phyloP scores from a whole-genome alignment of 2,797 vertebrate species.

The Pantherophis alleghaniensis region DNA sequence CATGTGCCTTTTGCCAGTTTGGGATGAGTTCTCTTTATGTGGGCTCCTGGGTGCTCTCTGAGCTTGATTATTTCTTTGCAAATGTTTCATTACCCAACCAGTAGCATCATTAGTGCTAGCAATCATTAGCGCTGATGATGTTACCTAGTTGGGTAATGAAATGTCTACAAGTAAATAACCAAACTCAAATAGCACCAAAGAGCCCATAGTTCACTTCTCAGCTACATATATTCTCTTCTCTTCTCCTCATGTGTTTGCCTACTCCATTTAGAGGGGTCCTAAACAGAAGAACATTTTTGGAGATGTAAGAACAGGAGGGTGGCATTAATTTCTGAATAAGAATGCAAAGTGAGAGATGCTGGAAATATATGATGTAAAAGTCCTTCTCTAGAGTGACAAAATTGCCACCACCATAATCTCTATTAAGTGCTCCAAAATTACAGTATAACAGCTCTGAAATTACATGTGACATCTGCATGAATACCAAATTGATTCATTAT shows the following conservation, averaged over 20 bases:
- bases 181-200: not conserved
- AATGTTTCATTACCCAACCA: not conserved
- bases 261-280: not conserved
- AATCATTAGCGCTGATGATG: not conserved
- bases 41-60: not conserved
- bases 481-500: conserved; percentile 68
- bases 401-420: conserved; percentile 57
- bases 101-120: not conserved
- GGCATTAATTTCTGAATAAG: conserved; percentile 11
- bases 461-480: conserved; percentile 69
- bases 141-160: not conserved
- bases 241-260: not conserved
- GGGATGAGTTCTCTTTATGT: not conserved
- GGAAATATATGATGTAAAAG: conserved; percentile 44
- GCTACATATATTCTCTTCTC: not conserved
- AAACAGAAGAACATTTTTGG: not conserved
- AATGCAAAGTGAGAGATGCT: conserved; percentile 37
- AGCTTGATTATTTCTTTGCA: not conserved
- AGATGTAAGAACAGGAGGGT: not conserved
- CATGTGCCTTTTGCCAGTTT: not conserved
- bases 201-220: not conserved
- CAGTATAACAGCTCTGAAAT: conserved; percentile 69
- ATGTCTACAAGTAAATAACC: not conserved
- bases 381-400: conserved; percentile 50
- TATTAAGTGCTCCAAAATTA: conserved; percentile 71